Base-by-base conservation (phyloP, 2,888 invertebrate genomes). In the Erannis defoliaria region DNA sequence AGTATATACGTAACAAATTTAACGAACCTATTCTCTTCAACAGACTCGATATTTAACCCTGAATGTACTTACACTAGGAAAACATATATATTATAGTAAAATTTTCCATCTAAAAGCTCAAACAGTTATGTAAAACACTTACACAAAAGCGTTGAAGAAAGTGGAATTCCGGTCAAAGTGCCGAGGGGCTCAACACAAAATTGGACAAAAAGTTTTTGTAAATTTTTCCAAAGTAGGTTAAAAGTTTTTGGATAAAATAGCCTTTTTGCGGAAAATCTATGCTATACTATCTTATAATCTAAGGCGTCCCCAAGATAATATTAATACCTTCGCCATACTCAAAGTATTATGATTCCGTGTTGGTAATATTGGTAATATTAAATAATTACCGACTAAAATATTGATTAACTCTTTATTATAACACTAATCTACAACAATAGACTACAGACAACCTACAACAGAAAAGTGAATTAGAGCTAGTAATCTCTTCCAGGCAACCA, bases 161-260 rank as follows among this genome's bases (percentile, higher is more conserved):
- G 49, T 49, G 49, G 49, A 21, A 21, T 21, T 35, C n/a, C 35
- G 31, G 19, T n/a, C 33, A 19, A 49, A 49, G n/a, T 35, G 21
- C 26, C 16, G 10, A 38, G 12, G 5, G 26, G 26, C 26, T 51
- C 10, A 26, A 12, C 16, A 18, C 16, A 10, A 51, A 51, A 51
- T 26, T 38, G 21, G 5, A 16, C 9, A 23, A 23, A 35, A 51
- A 51, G 38, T 51, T 51, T 38, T 38, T 3, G 26, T 16, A 1
- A 16, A 26, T 18, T 26, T 51, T 16, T 6, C 38, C 16, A 26
- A 38, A 50, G 35, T 49, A 8, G 21, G 42, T 21, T n/a, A 42
- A 21, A 45, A 45, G 16, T 26, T 45, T 26, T 2, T 45, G 16
- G 21, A 16, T 45, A 45, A 14, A 23, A 16, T 14, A 45, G 16